Evolutionary conservation across 2,113 vertebrate species (phyloP).

Genomic region (Vanacampus margaritifer): DNA sequence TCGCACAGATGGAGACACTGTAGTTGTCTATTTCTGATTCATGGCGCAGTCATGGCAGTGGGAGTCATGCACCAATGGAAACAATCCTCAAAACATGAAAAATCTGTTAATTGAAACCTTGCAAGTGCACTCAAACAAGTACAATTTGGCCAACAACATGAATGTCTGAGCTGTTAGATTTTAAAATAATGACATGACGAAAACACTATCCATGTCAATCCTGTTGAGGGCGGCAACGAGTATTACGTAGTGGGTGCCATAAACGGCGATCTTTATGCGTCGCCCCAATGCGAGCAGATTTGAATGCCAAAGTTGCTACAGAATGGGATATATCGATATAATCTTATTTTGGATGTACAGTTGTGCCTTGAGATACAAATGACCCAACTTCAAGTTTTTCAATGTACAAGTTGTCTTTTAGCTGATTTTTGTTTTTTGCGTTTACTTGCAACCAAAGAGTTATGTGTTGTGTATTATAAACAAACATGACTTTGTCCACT

Average conservation of each 20-base stretch:
- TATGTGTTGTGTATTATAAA: too few relatives aligned
- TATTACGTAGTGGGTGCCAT: background rate
- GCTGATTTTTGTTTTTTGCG: too few relatives aligned
- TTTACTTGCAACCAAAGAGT: too few relatives aligned
- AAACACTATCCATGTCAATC: background rate
- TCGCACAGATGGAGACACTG: constrained; percentile 53
- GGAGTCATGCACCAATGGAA: constrained; percentile 47
- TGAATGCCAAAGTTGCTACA: background rate
- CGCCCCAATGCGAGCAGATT: background rate
- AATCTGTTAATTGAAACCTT: background rate
- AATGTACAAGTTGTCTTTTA: too few relatives aligned
- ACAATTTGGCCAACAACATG: background rate
- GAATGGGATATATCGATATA: too few relatives aligned
- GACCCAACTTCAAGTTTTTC: too few relatives aligned
- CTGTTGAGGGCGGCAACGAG: background rate
- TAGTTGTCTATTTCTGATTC: constrained; percentile 59
- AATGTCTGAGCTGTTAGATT: background rate
- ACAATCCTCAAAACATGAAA: constrained; percentile 44
- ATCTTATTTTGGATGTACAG: too few relatives aligned
- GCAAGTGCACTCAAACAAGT: background rate
- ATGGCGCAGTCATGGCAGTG: constrained; percentile 46
- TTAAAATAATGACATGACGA: background rate
- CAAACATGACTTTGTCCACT: background rate
- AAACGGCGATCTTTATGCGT: too few relatives aligned
- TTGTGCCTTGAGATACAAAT: too few relatives aligned